phyloP scores from a whole-genome alignment of 2,797 vertebrate species.

The Manis javanica region DNA sequence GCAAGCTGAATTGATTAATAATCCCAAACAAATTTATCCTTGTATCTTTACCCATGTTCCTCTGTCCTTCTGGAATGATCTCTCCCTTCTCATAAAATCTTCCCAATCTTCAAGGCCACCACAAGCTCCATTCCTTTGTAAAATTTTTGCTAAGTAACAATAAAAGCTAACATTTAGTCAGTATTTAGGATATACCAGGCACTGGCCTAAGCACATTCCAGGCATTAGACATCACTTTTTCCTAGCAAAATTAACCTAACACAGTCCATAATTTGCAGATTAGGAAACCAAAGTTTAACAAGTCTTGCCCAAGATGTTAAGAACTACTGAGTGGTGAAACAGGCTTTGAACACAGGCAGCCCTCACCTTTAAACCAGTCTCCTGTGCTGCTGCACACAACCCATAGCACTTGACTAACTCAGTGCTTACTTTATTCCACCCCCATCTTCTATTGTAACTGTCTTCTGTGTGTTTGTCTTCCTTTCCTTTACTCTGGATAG shows the following conservation, averaged over 20 bases:
- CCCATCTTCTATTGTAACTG: neutral
- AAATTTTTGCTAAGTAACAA: conserved; percentile 45
- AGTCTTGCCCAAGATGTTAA: neutral
- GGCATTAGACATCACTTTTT: neutral
- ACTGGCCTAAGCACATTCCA: neutral
- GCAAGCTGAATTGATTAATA: conserved; percentile 24
- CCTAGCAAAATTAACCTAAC: neutral
- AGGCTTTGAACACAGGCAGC: neutral
- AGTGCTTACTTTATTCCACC: neutral
- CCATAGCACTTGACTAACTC: neutral
- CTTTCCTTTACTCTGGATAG: neutral
- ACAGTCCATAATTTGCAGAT: neutral
- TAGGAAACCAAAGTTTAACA: neutral
- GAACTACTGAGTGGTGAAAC: neutral
- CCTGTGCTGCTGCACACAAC: neutral
- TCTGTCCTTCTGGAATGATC: neutral
- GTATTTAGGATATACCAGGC: neutral
- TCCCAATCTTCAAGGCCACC: neutral
- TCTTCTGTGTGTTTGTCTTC: neutral
- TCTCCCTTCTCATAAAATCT: neutral
- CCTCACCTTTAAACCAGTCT: neutral
- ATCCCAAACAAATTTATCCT: neutral
- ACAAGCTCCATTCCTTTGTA: neutral
- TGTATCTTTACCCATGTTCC: neutral
- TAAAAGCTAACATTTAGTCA: neutral